Percentiles rank a stretch among this genome's conserved stretches.
phyloP scores from a whole-genome alignment of 2,888 invertebrate genomes.

The Lathronympha strigana region DNA sequence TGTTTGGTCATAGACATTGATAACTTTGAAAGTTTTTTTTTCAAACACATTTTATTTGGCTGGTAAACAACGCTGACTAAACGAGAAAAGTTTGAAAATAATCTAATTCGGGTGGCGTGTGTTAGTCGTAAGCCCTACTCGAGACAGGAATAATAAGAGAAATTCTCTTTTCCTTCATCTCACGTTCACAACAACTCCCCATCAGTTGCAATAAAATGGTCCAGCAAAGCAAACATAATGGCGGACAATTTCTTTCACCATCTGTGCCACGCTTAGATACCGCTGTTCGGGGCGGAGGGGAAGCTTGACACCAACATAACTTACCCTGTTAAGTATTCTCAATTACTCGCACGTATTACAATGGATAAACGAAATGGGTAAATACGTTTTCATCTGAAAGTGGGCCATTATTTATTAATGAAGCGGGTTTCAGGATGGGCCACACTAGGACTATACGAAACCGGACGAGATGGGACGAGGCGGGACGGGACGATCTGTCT shows the following conservation, averaged over 20 bases:
- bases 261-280: constrained; percentile 59
- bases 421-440: too few species aligned
- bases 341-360: constrained; percentile 10
- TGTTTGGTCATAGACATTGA: constrained; percentile 29
- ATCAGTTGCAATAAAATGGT: constrained; percentile 74
- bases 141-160: constrained; percentile 72
- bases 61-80: constrained; percentile 35
- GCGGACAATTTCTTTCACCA: constrained; percentile 75
- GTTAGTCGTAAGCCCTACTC: constrained; percentile 53
- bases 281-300: constrained; percentile 5
- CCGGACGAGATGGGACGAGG: too few species aligned
- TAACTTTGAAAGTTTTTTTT: constrained; percentile 24
- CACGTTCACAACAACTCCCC: constrained; percentile 69
- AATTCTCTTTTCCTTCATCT: constrained; percentile 55
- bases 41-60: constrained; percentile 32
- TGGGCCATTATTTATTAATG: too few species aligned
- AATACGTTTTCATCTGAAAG: too few species aligned
- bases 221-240: constrained; percentile 70
- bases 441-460: too few species aligned
- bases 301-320: constrained; percentile 25
- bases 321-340: constrained; percentile 12
- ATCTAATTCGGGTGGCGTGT: constrained; percentile 44
- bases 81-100: constrained; percentile 37
- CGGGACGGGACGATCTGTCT: too few species aligned
- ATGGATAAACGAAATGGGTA: background rate